phyloP scores from a whole-genome alignment of 2,888 invertebrate genomes.

The Cybosia mesomella region DNA sequence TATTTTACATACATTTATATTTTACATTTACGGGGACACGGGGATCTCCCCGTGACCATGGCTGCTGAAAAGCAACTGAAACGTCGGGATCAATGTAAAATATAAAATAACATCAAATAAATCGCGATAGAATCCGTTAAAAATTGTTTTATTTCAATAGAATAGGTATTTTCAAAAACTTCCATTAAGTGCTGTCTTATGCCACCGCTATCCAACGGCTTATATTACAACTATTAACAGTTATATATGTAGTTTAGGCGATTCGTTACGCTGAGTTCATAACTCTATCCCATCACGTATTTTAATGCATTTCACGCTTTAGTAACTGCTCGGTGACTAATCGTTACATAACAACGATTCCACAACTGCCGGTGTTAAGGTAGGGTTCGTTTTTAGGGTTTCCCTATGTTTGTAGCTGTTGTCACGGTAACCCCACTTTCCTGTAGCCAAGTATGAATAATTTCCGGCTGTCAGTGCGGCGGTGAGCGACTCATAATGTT shows the following conservation, averaged over 20 bases:
- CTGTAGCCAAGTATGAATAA: conserved; percentile 64
- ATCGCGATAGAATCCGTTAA: no score
- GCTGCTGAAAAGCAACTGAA: no score
- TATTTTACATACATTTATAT: no score
- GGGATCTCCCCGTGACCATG: no score
- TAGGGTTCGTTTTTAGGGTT: conserved; percentile 60
- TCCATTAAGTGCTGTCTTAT: background rate
- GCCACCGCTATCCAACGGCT: conserved; percentile 1
- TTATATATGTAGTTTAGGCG: conserved; percentile 7
- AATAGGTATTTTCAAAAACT: background rate
- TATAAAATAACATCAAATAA: no score
- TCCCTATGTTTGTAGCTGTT: conserved; percentile 79
- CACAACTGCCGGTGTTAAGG: conserved; percentile 28
- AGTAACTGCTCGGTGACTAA: conserved; percentile 44
- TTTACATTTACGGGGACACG: no score
- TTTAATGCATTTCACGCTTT: conserved; percentile 33
- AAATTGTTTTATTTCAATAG: no score
- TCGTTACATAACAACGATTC: conserved; percentile 52
- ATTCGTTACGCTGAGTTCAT: conserved; percentile 13
- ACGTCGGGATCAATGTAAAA: no score
- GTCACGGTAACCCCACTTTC: conserved; percentile 73
- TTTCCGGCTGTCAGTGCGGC: conserved; percentile 75
- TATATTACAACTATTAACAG: conserved; percentile 3
- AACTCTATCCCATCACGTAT: conserved; percentile 25
- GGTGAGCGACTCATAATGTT: conserved; percentile 44